phyloP scores from a whole-genome alignment of 1,140 invertebrate species.

The Papilio dardanus region DNA sequence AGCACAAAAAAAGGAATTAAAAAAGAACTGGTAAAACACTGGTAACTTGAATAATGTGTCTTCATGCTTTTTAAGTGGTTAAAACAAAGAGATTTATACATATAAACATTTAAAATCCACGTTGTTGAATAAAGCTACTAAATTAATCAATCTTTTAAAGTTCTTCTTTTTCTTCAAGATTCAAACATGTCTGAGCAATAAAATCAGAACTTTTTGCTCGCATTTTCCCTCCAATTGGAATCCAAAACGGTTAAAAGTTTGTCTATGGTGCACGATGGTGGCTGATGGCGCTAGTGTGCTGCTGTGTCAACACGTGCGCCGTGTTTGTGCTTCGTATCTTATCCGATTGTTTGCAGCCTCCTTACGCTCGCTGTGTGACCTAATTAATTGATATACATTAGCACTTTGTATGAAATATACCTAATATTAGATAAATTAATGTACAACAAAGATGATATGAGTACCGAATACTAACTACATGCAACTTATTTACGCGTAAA shows the following conservation, averaged over 20 bases:
- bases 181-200: too few relatives aligned
- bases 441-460: not conserved
- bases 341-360: slow-evolving; percentile 39
- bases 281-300: slow-evolving; percentile 30
- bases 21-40: not conserved
- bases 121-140: too few relatives aligned
- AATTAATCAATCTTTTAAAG: too few relatives aligned
- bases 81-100: too few relatives aligned
- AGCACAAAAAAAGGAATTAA: not conserved
- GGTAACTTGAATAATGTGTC: not conserved
- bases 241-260: not conserved
- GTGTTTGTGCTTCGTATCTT: slow-evolving; percentile 34
- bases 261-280: slow-evolving; percentile 3
- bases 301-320: slow-evolving; percentile 22
- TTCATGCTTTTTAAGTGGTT: too few relatives aligned
- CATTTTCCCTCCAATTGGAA: not conserved
- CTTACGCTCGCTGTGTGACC: slow-evolving; percentile 33
- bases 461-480: not conserved
- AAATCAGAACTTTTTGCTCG: not conserved
- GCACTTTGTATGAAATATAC: slow-evolving; percentile 30
- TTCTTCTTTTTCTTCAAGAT: too few relatives aligned
- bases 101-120: too few relatives aligned
- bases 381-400: slow-evolving; percentile 34
- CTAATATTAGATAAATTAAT: slow-evolving; percentile 21
- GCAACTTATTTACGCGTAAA: not conserved